These are phyloP conservation scores for Epizoanthus illoricatus DNA, from an alignment of 92 coral and sea anemone genomes.

Conservation along the genomic window DNA sequence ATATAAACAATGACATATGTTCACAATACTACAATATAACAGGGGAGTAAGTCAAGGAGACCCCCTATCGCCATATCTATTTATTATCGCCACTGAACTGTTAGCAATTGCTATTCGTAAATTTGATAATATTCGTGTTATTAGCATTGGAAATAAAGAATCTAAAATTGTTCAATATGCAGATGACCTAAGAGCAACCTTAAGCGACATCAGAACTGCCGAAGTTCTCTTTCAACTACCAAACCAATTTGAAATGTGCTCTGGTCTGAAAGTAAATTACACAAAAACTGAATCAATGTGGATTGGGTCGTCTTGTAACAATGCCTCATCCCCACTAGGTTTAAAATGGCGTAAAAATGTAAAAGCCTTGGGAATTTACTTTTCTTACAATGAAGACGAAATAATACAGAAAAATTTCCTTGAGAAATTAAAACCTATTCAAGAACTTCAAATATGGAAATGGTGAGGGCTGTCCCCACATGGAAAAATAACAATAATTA, in stretches of 20 bases:
- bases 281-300: constrained; percentile 19
- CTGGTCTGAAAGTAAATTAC: constrained; percentile 31
- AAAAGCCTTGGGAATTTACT: constrained; percentile 15
- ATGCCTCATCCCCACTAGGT: no score
- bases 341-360: no score
- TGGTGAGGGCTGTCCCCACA: no score
- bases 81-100: constrained; percentile 12
- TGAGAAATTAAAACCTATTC: no score
- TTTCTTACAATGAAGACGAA: constrained; percentile 14
- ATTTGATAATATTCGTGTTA: not conserved
- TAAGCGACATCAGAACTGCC: constrained; percentile 14
- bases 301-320: constrained; percentile 19
- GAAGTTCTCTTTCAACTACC: not conserved
- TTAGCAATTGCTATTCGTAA: constrained; percentile 2
- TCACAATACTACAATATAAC: no score
- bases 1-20: no score
- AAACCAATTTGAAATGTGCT: not conserved
- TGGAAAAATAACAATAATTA: no score
- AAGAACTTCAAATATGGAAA: no score
- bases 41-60: constrained; percentile 27
- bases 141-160: constrained; percentile 28
- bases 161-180: no score
- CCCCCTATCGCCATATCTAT: constrained; percentile 17
- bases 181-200: constrained; percentile 11
- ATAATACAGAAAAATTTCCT: constrained; percentile 19